phyloP scores from a whole-genome alignment of 2,797 vertebrate species.

The Mus minutoides region DNA sequence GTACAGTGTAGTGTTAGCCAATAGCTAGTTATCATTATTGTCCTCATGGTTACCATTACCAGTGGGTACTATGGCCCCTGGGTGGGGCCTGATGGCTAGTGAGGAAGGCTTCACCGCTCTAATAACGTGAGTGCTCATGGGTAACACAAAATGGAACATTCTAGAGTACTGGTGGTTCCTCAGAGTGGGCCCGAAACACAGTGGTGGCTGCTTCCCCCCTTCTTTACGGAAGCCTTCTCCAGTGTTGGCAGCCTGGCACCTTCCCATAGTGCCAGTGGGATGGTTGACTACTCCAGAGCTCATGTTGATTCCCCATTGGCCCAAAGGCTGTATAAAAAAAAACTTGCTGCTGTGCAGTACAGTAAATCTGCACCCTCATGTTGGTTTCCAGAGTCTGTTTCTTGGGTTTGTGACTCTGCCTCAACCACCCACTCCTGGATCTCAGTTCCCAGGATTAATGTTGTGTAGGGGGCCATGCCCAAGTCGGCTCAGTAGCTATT shows the following conservation, averaged over 20 bases:
- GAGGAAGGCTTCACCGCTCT: not conserved
- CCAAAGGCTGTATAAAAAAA: not conserved
- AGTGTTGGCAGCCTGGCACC: not conserved
- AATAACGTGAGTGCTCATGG: not conserved
- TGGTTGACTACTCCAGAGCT: not conserved
- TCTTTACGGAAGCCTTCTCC: not conserved
- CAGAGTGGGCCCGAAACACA: not conserved
- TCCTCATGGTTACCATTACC: not conserved
- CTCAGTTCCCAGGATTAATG: not conserved
- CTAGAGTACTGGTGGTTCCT: not conserved
- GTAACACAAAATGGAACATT: not conserved
- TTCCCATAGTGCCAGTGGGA: not conserved
- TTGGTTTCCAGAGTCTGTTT: not conserved
- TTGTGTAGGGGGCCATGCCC: too few relatives aligned
- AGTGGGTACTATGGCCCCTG: not conserved
- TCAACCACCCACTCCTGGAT: not conserved
- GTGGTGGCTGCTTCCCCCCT: not conserved
- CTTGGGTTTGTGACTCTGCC: not conserved
- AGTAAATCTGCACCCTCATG: not conserved
- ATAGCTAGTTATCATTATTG: not conserved
- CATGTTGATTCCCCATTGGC: not conserved
- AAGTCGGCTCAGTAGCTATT: too few relatives aligned
- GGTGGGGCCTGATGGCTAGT: not conserved
- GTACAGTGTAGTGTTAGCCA: not conserved
- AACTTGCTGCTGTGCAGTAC: not conserved